Base-by-base conservation (phyloP, 2,888 invertebrate species). In the Drosophila paranaensis region DNA sequence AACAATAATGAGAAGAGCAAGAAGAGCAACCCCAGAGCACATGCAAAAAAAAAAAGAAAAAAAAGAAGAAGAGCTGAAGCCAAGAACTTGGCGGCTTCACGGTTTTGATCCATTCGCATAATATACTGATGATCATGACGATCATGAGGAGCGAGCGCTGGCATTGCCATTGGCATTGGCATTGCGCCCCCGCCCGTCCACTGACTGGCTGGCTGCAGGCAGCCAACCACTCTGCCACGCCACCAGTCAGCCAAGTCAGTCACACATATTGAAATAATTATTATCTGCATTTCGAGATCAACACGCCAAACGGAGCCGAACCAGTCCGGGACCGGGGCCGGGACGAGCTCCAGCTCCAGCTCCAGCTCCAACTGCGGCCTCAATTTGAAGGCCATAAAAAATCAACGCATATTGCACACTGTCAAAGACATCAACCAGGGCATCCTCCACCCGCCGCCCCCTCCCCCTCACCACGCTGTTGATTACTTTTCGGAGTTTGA, bases 261-360 rank as follows among this genome's bases (percentile, higher is more conserved):
- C 88, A 88, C 89, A 90, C 90, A 91, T 90, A 91, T 91, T 91
- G 91, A 91, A 91, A 91, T 91, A 91, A 91, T 91, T 91, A 90
- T 91, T 91, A 91, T 91, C 90, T 91, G 82, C 89, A 89, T 90
- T 86, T 88, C 64, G 83, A 86, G 91, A 90, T 91, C 90, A 82
- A 74, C 77, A 74, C 89, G 79, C 81, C 88, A 73, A 79, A 65
- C 79, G 79, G 54, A 79, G 71, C 79, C 75, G 74, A 76, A 78
- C 74, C 75, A 62, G 50, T 25, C 54, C 60, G 30, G 45, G 50
- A 50, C 51, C n/a, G n/a, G n/a, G n/a, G n/a, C n/a, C n/a, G n/a
- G n/a, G n/a, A n/a, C n/a, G n/a, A 57, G 14, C 25, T 14, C 25
- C 14, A 13, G 20, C 20, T 20, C 20, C 20, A 13, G 27, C 45